Evolutionary conservation across 2,888 invertebrate genomes (phyloP).

Genomic region (Aphrophora alni): DNA sequence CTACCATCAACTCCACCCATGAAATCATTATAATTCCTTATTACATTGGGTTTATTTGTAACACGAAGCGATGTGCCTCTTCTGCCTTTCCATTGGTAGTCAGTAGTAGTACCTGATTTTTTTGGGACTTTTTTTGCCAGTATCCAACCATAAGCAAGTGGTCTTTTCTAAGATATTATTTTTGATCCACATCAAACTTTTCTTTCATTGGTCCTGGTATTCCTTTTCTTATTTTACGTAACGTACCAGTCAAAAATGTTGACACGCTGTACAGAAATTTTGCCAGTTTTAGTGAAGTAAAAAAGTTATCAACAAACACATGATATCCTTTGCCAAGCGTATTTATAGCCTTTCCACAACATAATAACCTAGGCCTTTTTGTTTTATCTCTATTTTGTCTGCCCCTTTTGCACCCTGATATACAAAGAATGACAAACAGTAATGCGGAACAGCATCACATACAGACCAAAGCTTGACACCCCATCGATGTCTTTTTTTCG

Average conservation of each 20-base stretch:
- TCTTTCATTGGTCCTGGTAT: background rate
- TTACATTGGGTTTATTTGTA: background rate
- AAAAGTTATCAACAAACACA: background rate
- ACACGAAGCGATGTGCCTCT: background rate
- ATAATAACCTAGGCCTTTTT: slow-evolving; percentile 9
- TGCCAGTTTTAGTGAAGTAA: background rate
- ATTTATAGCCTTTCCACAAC: slow-evolving; percentile 16
- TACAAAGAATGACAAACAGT: background rate
- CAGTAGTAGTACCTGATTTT: background rate
- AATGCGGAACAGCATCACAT: background rate
- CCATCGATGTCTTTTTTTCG: slow-evolving; percentile 9
- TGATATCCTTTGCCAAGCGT: background rate
- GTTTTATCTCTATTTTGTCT: background rate
- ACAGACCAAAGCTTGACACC: slow-evolving; percentile 10
- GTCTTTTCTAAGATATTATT: background rate
- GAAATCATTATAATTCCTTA: slow-evolving; percentile 17
- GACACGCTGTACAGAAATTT: background rate
- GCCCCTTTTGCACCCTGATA: background rate
- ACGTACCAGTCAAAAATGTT: background rate
- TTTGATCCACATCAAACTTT: background rate
- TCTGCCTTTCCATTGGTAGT: slow-evolving; percentile 17
- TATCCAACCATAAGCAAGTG: background rate
- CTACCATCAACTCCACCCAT: slow-evolving; percentile 3
- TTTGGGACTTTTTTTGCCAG: background rate
- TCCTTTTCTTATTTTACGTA: background rate